Percentiles rank a stretch among this genome's conserved stretches.
These are phyloP conservation scores for Agrilus planipennis DNA, from an alignment of 1,140 invertebrate genomes.

Conservation along the genomic window DNA sequence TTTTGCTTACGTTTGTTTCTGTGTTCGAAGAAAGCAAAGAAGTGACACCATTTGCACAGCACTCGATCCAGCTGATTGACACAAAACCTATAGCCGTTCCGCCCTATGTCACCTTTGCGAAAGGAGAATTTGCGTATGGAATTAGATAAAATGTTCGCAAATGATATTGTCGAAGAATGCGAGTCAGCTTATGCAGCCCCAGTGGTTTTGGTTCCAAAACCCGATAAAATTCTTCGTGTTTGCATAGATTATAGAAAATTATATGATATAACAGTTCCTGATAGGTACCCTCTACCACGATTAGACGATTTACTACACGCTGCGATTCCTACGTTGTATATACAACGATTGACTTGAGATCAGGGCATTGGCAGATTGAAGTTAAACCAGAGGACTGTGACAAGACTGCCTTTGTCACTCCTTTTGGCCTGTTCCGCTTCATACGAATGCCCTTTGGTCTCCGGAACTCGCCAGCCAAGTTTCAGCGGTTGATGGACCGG, in stretches of 20 bases:
- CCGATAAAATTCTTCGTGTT: not conserved
- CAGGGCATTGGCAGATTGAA: slow-evolving; percentile 1
- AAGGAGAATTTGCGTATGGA: slow-evolving; percentile 5
- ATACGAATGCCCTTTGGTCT: slow-evolving; percentile 35
- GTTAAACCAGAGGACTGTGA: slow-evolving; percentile 12
- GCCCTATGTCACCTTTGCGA: no score
- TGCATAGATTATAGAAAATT: not conserved
- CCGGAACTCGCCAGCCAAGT: slow-evolving; percentile 29
- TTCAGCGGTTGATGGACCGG: slow-evolving; percentile 29
- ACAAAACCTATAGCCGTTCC: no score
- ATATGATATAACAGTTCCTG: slow-evolving; percentile 2
- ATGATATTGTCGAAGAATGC: slow-evolving; percentile 4
- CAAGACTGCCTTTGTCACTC: slow-evolving; percentile 34
- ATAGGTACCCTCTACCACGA: not conserved
- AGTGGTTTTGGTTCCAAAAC: slow-evolving; percentile 1
- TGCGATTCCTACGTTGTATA: not conserved
- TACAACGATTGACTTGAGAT: slow-evolving; percentile 1
- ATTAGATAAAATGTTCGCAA: not conserved
- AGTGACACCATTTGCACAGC: no score
- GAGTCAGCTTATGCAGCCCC: slow-evolving; percentile 1
- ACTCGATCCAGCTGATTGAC: no score
- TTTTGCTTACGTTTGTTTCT: no score
- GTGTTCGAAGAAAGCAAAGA: no score
- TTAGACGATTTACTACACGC: slow-evolving; percentile 1
- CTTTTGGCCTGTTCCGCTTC: slow-evolving; percentile 31